Percentiles rank a stretch among this genome's conserved stretches.
Conservation (phyloP, 1,140 invertebrate species). For the Pseudomyrmex cubaensis region DNA sequence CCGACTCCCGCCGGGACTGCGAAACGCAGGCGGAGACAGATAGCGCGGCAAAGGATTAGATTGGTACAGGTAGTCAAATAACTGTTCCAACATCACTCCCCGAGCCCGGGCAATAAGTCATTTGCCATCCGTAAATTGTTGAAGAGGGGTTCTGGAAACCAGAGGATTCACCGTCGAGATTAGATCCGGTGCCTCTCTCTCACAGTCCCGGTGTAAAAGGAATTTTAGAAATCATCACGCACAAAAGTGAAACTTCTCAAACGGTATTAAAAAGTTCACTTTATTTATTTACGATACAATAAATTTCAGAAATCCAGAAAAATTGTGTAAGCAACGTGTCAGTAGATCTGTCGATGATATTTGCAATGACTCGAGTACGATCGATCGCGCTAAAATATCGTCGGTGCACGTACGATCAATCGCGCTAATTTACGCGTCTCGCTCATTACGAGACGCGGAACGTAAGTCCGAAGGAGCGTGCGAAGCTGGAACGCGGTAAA, state of each 20-base stretch:
- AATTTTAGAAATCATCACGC: not conserved
- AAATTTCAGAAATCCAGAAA: not conserved
- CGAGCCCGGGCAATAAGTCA: conserved; percentile 64
- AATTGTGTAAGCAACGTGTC: not conserved
- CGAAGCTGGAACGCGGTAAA: conserved; percentile 65
- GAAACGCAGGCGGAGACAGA: conserved; percentile 44
- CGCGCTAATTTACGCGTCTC: conserved; percentile 36
- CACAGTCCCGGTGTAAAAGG: not conserved
- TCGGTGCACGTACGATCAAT: not conserved
- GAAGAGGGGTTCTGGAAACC: not conserved
- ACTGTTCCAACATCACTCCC: conserved; percentile 66
- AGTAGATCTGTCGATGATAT: not conserved
- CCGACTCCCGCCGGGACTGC: conserved; percentile 63
- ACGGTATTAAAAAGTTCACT: not conserved
- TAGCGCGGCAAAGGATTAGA: conserved; percentile 63
- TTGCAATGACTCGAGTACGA: no score
- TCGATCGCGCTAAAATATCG: conserved; percentile 3
- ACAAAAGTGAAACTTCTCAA: not conserved
- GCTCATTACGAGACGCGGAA: conserved; percentile 34
- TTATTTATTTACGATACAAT: not conserved
- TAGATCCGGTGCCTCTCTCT: not conserved
- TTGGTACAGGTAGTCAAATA: conserved; percentile 74
- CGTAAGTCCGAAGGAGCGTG: conserved; percentile 46
- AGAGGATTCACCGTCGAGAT: conserved; percentile 4
- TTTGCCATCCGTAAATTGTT: conserved; percentile 61